These are phyloP conservation scores for Allygus modestus DNA, from an alignment of 2,888 invertebrate species.

Conservation along the genomic window DNA sequence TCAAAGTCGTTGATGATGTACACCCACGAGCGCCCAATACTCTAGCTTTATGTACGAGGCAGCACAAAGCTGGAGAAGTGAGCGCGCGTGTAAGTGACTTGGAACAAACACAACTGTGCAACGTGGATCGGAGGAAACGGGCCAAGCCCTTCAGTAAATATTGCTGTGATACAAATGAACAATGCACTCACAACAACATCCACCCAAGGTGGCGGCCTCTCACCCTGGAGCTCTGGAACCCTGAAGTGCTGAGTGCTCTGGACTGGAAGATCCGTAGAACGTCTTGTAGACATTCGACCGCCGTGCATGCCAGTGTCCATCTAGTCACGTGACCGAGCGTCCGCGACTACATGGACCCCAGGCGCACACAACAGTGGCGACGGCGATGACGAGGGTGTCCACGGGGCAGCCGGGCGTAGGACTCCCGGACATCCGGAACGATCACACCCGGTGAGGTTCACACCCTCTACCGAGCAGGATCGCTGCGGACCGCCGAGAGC, in stretches of 20 bases:
- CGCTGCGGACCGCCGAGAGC: conserved; percentile 7
- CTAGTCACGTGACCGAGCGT: conserved; percentile 32
- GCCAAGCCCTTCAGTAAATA: conserved; percentile 53
- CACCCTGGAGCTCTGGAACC: neutral
- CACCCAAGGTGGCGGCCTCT: conserved; percentile 16
- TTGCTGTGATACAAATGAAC: conserved; percentile 44
- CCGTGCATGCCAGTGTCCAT: conserved; percentile 50
- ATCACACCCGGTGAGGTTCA: conserved; percentile 46
- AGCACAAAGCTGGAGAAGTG: conserved; percentile 30
- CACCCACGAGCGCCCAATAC: conserved; percentile 40
- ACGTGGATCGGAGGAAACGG: neutral
- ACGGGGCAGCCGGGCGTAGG: neutral
- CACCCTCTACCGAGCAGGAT: conserved; percentile 28
- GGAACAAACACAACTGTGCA: neutral
- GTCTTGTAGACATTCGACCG: neutral
- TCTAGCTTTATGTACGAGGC: conserved; percentile 41
- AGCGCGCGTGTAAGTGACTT: neutral
- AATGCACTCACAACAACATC: conserved; percentile 52
- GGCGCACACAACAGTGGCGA: conserved; percentile 34
- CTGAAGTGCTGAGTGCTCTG: too few relatives aligned
- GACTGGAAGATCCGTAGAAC: neutral
- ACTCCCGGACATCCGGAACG: conserved; percentile 30
- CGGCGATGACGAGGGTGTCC: neutral
- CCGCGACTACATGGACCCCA: conserved; percentile 42
- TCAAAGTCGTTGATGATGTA: neutral